These are phyloP conservation scores for Oryzias sinensis DNA, from an alignment of 2,797 vertebrate species.

Conservation along the genomic window DNA sequence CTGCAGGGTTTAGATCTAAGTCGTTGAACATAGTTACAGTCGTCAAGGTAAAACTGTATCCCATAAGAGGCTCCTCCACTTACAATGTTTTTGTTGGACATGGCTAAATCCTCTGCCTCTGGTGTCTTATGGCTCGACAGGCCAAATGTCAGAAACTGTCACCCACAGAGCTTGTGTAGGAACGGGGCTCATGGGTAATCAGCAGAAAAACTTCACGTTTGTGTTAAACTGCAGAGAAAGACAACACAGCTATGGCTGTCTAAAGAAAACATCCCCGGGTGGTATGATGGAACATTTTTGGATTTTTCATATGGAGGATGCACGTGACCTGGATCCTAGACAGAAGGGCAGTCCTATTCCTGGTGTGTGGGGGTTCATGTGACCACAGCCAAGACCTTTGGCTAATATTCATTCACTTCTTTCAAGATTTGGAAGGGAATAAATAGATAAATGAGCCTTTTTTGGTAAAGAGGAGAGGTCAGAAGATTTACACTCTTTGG, in stretches of 20 bases:
- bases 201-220: constrained; percentile 62
- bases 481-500: too few relatives aligned
- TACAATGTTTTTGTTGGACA: constrained; percentile 72
- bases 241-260: constrained; percentile 41
- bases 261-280: constrained; percentile 53
- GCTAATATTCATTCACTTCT: too few relatives aligned
- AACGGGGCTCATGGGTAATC: constrained; percentile 62
- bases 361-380: too few relatives aligned
- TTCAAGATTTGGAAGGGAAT: too few relatives aligned
- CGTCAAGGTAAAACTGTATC: constrained; percentile 66
- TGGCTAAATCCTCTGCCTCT: constrained; percentile 61
- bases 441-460: too few relatives aligned
- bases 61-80: constrained; percentile 45
- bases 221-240: constrained; percentile 66
- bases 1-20: constrained; percentile 66
- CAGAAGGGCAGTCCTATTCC: too few relatives aligned
- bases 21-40: constrained; percentile 80
- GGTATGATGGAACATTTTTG: constrained; percentile 49
- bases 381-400: too few relatives aligned
- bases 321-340: too few relatives aligned
- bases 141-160: constrained; percentile 77
- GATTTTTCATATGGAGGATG: too few relatives aligned
- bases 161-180: constrained; percentile 53
- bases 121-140: constrained; percentile 77
- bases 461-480: too few relatives aligned